Evolutionary conservation across 2,797 vertebrate species (phyloP), one percentile per base, ranked within the genome.

Genomic region (Notolepis coatsorum): DNA sequence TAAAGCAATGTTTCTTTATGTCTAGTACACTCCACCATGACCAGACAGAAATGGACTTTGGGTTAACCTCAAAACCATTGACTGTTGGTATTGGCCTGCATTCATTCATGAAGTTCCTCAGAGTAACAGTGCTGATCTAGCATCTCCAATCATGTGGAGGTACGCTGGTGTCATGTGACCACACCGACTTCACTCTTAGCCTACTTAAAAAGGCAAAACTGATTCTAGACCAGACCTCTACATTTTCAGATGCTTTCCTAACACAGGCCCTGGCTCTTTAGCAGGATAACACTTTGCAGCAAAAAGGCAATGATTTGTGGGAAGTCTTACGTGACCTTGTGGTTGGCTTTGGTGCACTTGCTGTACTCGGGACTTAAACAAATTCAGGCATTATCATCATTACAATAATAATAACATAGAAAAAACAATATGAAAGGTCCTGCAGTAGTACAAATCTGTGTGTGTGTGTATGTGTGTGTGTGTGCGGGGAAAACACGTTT

Each of bases 401-500:
- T 68, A 74, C 30, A 43, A 42, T n/a, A 71, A 59, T 49, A 53
- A 57, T 58, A 71, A 74, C 30, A 43, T 2, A 63, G 58, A 61
- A 63, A 47, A 61, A 65, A 71, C 28, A 61, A 23, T 24, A 61
- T 31, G 56, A 37, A 72, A 68, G 35, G 61, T 62, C 51, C 70
- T 59, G 74, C 59, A 80, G 77, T 62, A 75, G 55, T 57, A 72
- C 46, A 66, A 69, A 61, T 53, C 17, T 74, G 59, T 75, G 67
- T 71, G 65, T n/a, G n/a, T n/a, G n/a, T n/a, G n/a, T n/a, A n/a
- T n/a, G n/a, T n/a, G n/a, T 68, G 59, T 73, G 77, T 75, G n/a
- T n/a, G n/a, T n/a, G n/a, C n/a, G n/a, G n/a, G n/a, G 58, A 76
- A 56, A 72, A 76, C 60, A 72, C 65, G 62, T 77, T 68, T 65